Evolutionary conservation across 2,113 vertebrate genomes (phyloP).

Genomic region (Cyprinodon variegatus): DNA sequence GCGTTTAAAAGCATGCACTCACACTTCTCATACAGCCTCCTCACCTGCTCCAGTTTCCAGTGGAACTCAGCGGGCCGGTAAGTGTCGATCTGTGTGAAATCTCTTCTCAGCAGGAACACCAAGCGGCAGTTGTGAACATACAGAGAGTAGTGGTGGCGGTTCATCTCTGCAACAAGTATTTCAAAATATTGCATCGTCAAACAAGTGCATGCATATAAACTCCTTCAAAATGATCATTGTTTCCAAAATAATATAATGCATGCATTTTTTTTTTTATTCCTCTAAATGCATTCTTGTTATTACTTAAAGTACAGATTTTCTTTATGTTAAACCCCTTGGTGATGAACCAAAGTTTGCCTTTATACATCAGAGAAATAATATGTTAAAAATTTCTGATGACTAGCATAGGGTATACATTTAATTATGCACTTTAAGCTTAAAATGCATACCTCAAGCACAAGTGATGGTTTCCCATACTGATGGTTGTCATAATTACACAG

Average conservation of each 20-base stretch:
- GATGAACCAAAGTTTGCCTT: neutral
- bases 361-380: conserved; percentile 15
- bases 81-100: conserved; percentile 92
- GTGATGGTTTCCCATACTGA: no score
- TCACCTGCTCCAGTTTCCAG: conserved; percentile 98
- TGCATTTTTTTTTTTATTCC: neutral
- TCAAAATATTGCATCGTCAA: conserved; percentile 14
- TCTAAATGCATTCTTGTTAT: neutral
- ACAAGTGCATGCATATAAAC: conserved; percentile 7
- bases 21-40: conserved; percentile 33
- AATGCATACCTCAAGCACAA: no score
- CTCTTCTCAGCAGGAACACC: conserved; percentile 92
- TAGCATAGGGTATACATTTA: conserved; percentile 56
- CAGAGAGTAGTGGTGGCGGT: conserved; percentile 94
- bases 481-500: no score
- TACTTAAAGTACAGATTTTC: neutral
- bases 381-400: conserved; percentile 44
- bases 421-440: conserved; percentile 48
- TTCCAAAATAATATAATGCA: neutral
- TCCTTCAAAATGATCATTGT: neutral
- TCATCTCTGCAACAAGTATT: conserved; percentile 87
- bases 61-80: conserved; percentile 96
- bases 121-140: conserved; percentile 96
- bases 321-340: neutral
- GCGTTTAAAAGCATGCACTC: conserved; percentile 2